Evolutionary conservation across 2,797 vertebrate genomes (phyloP).

Genomic region (Silurus aristotelis): DNA sequence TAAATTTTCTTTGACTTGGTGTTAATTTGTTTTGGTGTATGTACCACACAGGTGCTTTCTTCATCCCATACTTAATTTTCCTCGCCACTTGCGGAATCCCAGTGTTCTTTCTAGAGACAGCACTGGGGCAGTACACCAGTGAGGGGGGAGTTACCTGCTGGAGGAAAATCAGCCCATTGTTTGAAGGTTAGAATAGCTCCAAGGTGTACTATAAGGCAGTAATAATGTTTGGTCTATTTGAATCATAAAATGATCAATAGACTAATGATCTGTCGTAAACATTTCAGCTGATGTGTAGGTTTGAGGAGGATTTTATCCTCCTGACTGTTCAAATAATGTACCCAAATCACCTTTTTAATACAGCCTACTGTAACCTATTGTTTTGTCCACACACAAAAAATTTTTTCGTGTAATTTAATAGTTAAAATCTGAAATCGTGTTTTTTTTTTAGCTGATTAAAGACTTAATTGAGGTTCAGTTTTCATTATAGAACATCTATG

Average conservation of each 20-base stretch:
- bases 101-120: conserved; percentile 90
- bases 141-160: conserved; percentile 93
- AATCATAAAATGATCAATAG: neutral
- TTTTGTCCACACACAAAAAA: neutral
- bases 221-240: neutral
- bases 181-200: conserved; percentile 83
- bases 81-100: conserved; percentile 97
- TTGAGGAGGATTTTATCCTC: neutral
- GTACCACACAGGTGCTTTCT: conserved; percentile 86
- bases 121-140: conserved; percentile 92
- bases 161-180: conserved; percentile 91
- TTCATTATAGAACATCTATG: neutral
- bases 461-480: too few species aligned
- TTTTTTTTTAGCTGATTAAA: too few species aligned
- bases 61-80: conserved; percentile 98
- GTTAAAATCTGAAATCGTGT: too few species aligned
- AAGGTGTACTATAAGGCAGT: neutral
- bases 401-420: too few species aligned
- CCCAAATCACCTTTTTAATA: neutral
- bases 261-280: neutral
- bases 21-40: neutral
- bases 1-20: neutral
- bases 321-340: neutral
- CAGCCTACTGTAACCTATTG: neutral
- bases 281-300: neutral